Base-by-base conservation (phyloP, 2,797 vertebrate genomes). In the Cyclura pinguis region DNA sequence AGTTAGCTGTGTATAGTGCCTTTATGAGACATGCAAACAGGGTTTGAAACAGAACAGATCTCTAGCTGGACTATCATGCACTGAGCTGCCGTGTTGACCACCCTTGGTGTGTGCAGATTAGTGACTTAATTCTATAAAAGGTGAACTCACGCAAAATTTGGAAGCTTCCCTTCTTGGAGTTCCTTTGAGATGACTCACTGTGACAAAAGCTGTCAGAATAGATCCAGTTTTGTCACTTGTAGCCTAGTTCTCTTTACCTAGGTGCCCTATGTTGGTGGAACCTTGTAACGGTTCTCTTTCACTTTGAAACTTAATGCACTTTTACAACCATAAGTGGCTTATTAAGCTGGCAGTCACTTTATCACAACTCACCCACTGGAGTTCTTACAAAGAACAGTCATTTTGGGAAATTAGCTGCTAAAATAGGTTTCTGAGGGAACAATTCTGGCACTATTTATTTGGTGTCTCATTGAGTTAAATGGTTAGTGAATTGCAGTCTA, bases 231-330 rank as follows among this genome's bases (percentile, higher is more conserved):
- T 64, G 27, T 1, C 0, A 81, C 89, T 69, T 20, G 80, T 81
- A 91, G 86, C 86, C 32, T 27, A 29, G n/a, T 67, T 6, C 10
- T 42, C 5, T 47, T 86, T 14, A 55, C 29, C 16, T 86, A 14
- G 64, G 88, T 91, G 74, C 88, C 93, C 57, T 74, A 90, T 8
- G 86, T 16, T 85, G 29, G 20, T 20, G 32, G 67, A 3, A 0
- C 52, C 88, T 67, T 92, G 0, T 47, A 59, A 67, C n/a, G 57
- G 24, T 74, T 27, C n/a, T 47, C 62, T 87, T 52, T 89, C 27
- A 90, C 84, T 91, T 69, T 94, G 86, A 94, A 93, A 83, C n/a
- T 90, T 86, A 78, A 90, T 92, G 91, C 91, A n/a, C 88, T 93
- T 89, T 1, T 80, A 81, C 62, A 84, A 64, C 0, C 13, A 74